These are phyloP conservation scores for Globicephala melas DNA, from an alignment of 2,113 vertebrate species.

Conservation along the genomic window DNA sequence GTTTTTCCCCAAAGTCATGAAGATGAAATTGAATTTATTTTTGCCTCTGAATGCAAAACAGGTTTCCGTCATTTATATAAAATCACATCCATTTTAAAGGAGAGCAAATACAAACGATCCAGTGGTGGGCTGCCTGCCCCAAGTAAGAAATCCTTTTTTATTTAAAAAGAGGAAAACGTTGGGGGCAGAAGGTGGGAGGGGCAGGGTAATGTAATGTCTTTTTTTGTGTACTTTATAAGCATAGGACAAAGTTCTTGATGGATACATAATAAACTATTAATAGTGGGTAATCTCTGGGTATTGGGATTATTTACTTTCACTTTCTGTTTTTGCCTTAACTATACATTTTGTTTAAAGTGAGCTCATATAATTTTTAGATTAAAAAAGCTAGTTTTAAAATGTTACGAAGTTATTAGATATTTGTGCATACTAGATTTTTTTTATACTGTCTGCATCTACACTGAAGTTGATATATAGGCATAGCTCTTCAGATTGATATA, in stretches of 20 bases:
- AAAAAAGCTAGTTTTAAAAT: not conserved
- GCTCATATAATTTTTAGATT: not conserved
- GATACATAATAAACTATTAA: not conserved
- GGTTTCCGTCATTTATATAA: conserved; percentile 88
- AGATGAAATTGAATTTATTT: conserved; percentile 88
- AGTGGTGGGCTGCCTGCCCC: conserved; percentile 82
- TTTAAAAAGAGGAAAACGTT: not conserved
- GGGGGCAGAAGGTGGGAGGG: not conserved
- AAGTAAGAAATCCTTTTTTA: conserved; percentile 73
- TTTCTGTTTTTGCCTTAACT: conserved; percentile 19
- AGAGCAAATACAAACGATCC: conserved; percentile 84
- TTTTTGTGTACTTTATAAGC: conserved; percentile 14
- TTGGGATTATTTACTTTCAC: not conserved
- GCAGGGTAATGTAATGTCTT: not conserved
- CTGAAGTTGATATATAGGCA: conserved; percentile 6
- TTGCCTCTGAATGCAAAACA: conserved; percentile 88
- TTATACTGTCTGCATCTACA: not conserved
- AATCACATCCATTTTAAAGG: conserved; percentile 82
- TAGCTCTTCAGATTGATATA: not conserved
- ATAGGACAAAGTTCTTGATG: not conserved
- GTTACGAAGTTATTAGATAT: not conserved
- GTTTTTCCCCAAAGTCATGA: conserved; percentile 86
- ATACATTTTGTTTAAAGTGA: conserved; percentile 33
- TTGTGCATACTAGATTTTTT: not conserved
- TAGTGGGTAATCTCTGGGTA: not conserved